Evolutionary conservation across 2,797 vertebrate genomes (phyloP).

Genomic region (Aldrovandia affinis): DNA sequence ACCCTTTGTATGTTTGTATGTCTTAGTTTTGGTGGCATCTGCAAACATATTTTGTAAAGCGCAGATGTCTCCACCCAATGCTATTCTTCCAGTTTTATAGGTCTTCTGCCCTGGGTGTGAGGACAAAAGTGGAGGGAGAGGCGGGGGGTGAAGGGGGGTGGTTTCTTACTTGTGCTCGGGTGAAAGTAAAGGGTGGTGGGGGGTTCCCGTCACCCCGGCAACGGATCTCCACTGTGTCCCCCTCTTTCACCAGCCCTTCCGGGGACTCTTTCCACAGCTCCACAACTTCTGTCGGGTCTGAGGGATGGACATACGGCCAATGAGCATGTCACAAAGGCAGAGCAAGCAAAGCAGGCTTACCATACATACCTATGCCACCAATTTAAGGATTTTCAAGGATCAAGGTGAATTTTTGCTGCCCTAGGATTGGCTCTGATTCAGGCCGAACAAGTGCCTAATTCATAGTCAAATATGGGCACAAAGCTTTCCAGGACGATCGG

Average conservation of each 20-base stretch:
- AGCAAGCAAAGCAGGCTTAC: neutral
- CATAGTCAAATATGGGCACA: neutral
- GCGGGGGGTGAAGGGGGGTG: neutral
- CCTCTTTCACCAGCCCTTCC: conserved; percentile 78
- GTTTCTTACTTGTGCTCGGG: conserved; percentile 46
- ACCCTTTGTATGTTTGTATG: neutral
- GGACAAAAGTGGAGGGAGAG: conserved; percentile 10
- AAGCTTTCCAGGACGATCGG: neutral
- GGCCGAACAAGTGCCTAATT: no score
- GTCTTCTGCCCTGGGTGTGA: neutral
- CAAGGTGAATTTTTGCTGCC: no score
- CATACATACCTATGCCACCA: neutral
- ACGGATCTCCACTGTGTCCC: conserved; percentile 79
- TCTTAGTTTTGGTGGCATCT: neutral
- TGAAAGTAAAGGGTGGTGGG: conserved; percentile 59
- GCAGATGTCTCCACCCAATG: conserved; percentile 1
- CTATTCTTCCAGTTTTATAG: conserved; percentile 21
- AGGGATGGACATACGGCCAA: neutral
- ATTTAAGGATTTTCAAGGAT: neutral
- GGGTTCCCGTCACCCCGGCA: conserved; percentile 82
- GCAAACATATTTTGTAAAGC: neutral
- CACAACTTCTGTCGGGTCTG: conserved; percentile 80
- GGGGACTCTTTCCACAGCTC: conserved; percentile 67
- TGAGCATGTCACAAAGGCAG: neutral
- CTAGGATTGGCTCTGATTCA: no score